Percentiles rank a stretch among this genome's conserved stretches.
phyloP scores from a whole-genome alignment of 2,797 vertebrate species.

The Allobates femoralis region DNA sequence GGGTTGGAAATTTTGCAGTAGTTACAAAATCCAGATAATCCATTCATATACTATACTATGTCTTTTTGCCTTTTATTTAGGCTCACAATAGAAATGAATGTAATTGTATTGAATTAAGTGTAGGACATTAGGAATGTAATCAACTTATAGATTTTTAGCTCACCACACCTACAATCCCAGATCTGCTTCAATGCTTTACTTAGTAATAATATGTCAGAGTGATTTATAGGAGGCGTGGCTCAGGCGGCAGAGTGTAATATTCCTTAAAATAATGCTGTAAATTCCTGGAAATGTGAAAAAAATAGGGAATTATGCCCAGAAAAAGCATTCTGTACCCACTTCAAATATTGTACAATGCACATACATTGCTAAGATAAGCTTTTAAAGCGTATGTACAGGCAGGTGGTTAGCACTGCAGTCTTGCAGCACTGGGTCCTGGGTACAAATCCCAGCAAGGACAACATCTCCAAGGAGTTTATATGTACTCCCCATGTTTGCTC shows the following conservation, averaged over 20 bases:
- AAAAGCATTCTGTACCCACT: not conserved
- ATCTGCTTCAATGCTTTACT: slow-evolving; percentile 24
- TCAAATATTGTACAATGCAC: not conserved
- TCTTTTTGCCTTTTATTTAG: not conserved
- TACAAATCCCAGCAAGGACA: too few species aligned
- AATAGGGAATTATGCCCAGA: not conserved
- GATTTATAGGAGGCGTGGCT: slow-evolving; percentile 48
- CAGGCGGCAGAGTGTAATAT: not conserved
- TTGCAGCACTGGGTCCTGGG: too few species aligned
- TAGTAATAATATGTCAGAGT: slow-evolving; percentile 50
- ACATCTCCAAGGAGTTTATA: too few species aligned
- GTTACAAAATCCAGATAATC: not conserved
- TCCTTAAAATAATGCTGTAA: slow-evolving; percentile 23
- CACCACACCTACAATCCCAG: not conserved
- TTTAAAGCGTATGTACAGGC: too few species aligned
- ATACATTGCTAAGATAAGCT: not conserved
- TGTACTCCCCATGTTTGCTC: too few species aligned
- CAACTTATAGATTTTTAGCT: slow-evolving; percentile 39
- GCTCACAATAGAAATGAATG: not conserved
- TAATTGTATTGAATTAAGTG: not conserved
- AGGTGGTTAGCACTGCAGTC: too few species aligned
- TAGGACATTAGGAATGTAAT: slow-evolving; percentile 33
- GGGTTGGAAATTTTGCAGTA: not conserved
- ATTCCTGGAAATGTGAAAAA: not conserved
- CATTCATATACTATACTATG: not conserved